phyloP scores from a whole-genome alignment of 37 sponge, comb jelly and placozoan species.

The Theonella swinhoei region DNA sequence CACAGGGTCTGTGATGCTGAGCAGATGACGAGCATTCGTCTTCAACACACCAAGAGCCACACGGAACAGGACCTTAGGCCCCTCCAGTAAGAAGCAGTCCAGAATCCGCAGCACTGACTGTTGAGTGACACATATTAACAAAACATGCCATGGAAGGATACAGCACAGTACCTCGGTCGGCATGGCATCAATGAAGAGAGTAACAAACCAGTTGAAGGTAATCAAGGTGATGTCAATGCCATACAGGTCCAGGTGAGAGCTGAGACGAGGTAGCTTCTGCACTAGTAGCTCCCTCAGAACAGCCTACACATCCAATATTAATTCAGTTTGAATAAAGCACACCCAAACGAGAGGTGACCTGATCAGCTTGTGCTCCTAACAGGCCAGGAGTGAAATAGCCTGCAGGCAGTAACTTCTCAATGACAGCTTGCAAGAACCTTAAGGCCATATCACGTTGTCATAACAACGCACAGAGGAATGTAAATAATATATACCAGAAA shows the following conservation, averaged over 20 bases:
- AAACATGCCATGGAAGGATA: not conserved
- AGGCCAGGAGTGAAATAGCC: constrained; percentile 58
- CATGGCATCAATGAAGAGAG: constrained; percentile 73
- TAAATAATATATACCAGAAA: constrained; percentile 70
- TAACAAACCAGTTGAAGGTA: constrained; percentile 82
- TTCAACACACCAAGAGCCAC: constrained; percentile 49
- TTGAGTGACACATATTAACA: not conserved
- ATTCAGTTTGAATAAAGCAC: not conserved
- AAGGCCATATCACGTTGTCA: not conserved
- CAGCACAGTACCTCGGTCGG: constrained; percentile 67
- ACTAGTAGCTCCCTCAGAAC: constrained; percentile 52
- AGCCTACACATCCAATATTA: constrained; percentile 10
- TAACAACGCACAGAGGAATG: not conserved
- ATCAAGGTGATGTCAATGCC: constrained; percentile 68
- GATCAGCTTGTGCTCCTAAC: constrained; percentile 73
- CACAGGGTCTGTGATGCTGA: constrained; percentile 56
- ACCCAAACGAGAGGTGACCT: constrained; percentile 20
- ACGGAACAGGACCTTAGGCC: constrained; percentile 57
- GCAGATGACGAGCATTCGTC: constrained; percentile 32
- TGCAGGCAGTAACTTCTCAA: constrained; percentile 60
- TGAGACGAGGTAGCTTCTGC: constrained; percentile 49
- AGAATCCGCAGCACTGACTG: constrained; percentile 60
- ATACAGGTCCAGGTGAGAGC: constrained; percentile 29
- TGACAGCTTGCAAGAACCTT: constrained; percentile 66
- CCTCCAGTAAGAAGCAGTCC: constrained; percentile 71